Evolutionary conservation across 1,140 invertebrate genomes (phyloP).

Genomic region (Gonioctena quinquepunctata): DNA sequence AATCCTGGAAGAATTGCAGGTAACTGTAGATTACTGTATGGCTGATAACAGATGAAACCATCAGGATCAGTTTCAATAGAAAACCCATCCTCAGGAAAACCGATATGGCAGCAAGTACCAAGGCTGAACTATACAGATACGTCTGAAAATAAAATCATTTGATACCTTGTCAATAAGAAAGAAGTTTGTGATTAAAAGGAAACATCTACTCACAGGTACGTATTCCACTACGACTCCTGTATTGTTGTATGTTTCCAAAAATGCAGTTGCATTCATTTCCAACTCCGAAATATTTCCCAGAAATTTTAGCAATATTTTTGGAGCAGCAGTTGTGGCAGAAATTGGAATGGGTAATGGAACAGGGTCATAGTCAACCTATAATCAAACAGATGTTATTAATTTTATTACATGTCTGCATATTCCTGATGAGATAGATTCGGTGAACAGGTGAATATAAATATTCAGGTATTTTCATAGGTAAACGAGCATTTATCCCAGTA

Average conservation of each 20-base stretch:
- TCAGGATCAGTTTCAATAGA: slow-evolving; percentile 77
- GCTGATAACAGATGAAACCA: slow-evolving; percentile 68
- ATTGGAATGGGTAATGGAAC: slow-evolving; percentile 14
- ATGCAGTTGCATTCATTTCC: background rate
- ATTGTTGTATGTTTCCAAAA: background rate
- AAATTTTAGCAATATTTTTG: background rate
- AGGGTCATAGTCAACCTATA: slow-evolving; percentile 50
- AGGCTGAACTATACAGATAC: slow-evolving; percentile 77
- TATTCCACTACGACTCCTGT: slow-evolving; percentile 44
- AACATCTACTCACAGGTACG: slow-evolving; percentile 56
- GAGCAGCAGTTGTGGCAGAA: background rate
- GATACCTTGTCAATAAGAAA: background rate
- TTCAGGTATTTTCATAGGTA: too few relatives aligned
- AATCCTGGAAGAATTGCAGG: slow-evolving; percentile 64
- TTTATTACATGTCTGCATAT: too few relatives aligned
- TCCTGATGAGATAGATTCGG: too few relatives aligned
- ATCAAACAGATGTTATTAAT: too few relatives aligned
- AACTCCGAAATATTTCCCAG: slow-evolving; percentile 5
- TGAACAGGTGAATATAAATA: too few relatives aligned
- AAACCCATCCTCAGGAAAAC: slow-evolving; percentile 84
- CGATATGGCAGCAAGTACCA: slow-evolving; percentile 77
- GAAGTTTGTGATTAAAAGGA: background rate
- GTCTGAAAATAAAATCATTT: slow-evolving; percentile 61
- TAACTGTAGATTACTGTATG: slow-evolving; percentile 69
- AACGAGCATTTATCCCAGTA: too few relatives aligned